Conservation (phyloP, 2,888 invertebrate species). For the Epsilonema sp. region DNA sequence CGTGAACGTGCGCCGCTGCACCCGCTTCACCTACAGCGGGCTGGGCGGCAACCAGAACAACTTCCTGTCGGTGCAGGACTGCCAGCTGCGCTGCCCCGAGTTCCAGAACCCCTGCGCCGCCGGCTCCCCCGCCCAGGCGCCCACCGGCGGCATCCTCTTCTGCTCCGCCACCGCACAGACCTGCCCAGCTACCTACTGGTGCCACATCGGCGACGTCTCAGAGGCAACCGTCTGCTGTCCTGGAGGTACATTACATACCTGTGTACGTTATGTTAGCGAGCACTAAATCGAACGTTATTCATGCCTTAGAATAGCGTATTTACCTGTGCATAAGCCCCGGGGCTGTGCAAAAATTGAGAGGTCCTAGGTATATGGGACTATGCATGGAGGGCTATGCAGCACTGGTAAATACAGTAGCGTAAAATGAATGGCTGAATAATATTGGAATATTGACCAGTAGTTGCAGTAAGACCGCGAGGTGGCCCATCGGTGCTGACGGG, state of each 20-base stretch:
- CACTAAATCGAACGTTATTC: no score
- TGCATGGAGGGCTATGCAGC: no score
- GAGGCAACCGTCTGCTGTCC: constrained; percentile 7
- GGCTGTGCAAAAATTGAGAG: no score
- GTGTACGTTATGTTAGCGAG: no score
- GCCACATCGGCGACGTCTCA: constrained; percentile 4
- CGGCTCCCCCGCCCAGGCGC: constrained; percentile 4
- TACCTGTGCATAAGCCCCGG: no score
- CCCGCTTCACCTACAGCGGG: constrained; percentile 9
- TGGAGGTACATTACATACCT: background rate
- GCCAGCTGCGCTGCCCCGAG: constrained; percentile 1
- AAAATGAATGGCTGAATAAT: no score
- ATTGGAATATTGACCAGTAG: no score
- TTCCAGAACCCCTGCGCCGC: constrained; percentile 4
- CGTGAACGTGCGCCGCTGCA: constrained; percentile 1
- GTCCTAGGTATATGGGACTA: no score
- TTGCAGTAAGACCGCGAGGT: no score
- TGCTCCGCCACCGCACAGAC: constrained; percentile 2
- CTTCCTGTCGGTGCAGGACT: constrained; percentile 5
- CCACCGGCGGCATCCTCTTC: constrained; percentile 6
- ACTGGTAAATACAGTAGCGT: no score
- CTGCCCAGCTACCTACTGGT: constrained; percentile 5
- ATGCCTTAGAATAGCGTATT: no score
- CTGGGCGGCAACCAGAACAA: constrained; percentile 8
- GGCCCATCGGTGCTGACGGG: no score